Base-by-base conservation (phyloP, 2,797 vertebrate genomes). In the Percopsis omiscomaycus region DNA sequence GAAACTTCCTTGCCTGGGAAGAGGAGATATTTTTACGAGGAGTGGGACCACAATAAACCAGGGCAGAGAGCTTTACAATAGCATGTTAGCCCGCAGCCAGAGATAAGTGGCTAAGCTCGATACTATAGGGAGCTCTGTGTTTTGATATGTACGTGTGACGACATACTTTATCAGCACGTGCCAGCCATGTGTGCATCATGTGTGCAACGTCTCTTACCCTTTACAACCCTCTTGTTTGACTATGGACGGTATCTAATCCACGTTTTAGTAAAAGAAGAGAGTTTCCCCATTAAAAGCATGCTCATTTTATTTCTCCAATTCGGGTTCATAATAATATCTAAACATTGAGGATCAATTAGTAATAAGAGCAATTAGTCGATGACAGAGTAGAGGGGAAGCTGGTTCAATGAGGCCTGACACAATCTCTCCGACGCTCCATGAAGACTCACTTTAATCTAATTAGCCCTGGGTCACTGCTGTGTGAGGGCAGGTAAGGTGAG, bases 401-500 rank as follows among this genome's bases (percentile, higher is more conserved):
- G 61, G 54, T 55, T 52, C 15, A 78, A 67, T 66, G 66, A 64
- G 81, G 69, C 55, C 61, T 66, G 55, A 71, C 73, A 61, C 44
- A 60, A 58, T 77, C 74, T 67, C 50, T 77, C 54, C 28, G 55
- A 0, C 30, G 59, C 59, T 57, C 30, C 50, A 53, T 61, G 52
- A 77, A 72, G 69, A 77, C 65, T 62, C 52, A 60, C 52, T 55
- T 76, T 89, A 83, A 87, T 88, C 66, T 66, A 88, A 89, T 90
- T 84, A 87, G 62, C 68, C 72, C 74, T 80, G 75, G 74, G 81
- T 83, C 78, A 78, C 61, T 3, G 75, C 56, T 68, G 66, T 80
- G 77, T 78, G 71, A 71, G 67, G 68, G 85, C 67, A 77, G 61
- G 32, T 75, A 48, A 75, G 65, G 75, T 64, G 55, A 51, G 61